phyloP scores from a whole-genome alignment of 35 echinoderm and acorn worm species.

The Heliocidaris tuberculata region DNA sequence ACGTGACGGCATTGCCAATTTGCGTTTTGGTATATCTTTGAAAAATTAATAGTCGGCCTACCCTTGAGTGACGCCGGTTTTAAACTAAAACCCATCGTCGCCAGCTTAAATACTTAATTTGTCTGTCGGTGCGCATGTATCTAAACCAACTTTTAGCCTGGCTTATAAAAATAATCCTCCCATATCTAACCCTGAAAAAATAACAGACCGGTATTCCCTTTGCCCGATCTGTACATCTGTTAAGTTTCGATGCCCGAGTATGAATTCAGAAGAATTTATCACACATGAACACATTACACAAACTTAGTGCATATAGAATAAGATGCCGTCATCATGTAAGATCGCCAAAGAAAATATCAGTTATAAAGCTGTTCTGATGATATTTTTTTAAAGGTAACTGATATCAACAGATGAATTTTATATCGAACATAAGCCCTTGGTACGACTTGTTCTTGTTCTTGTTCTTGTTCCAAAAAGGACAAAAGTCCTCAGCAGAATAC shows the following conservation, averaged over 20 bases:
- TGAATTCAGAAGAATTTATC: not conserved
- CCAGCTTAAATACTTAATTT: slow-evolving; percentile 4
- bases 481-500: not conserved
- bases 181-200: not conserved
- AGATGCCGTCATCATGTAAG: not conserved
- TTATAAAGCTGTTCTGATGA: not conserved
- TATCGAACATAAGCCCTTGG: not conserved
- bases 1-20: slow-evolving; percentile 1
- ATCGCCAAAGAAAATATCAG: not conserved
- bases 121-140: not conserved
- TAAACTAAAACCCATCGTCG: slow-evolving; percentile 2
- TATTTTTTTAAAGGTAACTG: not conserved
- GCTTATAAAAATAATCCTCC: not conserved
- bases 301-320: not conserved
- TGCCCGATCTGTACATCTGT: not conserved
- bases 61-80: not conserved
- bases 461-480: not conserved
- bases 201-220: not conserved
- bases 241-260: not conserved
- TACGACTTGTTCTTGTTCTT: not conserved
- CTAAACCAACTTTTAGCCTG: not conserved
- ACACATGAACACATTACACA: not conserved
- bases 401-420: not conserved
- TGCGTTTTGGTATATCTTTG: not conserved
- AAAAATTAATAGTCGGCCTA: not conserved